A percentile compares a stretch with the other conserved stretches of the same genome.
Evolutionary conservation across 2,888 invertebrate genomes (phyloP).

Genomic region (Harmothoe impar): DNA sequence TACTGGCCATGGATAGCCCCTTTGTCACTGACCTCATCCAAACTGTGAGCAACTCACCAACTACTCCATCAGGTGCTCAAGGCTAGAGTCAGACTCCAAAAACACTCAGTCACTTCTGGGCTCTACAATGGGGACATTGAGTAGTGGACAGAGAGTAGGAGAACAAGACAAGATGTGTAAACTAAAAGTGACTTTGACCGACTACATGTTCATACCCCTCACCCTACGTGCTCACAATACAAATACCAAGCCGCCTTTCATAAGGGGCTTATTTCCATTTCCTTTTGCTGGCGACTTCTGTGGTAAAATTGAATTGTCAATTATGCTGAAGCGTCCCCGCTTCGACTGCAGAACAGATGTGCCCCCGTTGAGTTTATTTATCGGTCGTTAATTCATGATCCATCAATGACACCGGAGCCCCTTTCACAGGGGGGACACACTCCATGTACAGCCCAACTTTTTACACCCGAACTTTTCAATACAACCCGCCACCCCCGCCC

Average conservation of each 20-base stretch:
- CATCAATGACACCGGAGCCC: neutral
- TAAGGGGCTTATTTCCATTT: slow-evolving; percentile 8
- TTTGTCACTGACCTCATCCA: too few species aligned
- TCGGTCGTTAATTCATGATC: slow-evolving; percentile 21
- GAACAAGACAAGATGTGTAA: neutral
- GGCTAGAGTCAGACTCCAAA: too few species aligned
- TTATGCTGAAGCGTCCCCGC: neutral
- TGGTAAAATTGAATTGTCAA: slow-evolving; percentile 29
- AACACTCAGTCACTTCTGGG: too few species aligned
- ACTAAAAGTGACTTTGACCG: neutral
- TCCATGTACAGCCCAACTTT: neutral
- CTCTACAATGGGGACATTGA: too few species aligned
- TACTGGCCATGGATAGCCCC: too few species aligned
- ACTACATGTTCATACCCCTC: slow-evolving; percentile 10
- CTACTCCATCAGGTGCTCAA: too few species aligned
- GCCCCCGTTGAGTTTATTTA: slow-evolving; percentile 20
- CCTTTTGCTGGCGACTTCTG: neutral
- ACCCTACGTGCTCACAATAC: slow-evolving; percentile 9
- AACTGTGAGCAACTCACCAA: too few species aligned
- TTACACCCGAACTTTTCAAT: neutral
- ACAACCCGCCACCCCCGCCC: neutral
- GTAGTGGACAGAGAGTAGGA: too few species aligned
- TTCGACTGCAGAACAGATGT: neutral
- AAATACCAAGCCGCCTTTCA: neutral
- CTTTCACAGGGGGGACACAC: neutral